A percentile compares a stretch with the other conserved stretches of the same genome.
phyloP scores from a whole-genome alignment of 2,113 vertebrate species.

The Pleuronectes platessa region DNA sequence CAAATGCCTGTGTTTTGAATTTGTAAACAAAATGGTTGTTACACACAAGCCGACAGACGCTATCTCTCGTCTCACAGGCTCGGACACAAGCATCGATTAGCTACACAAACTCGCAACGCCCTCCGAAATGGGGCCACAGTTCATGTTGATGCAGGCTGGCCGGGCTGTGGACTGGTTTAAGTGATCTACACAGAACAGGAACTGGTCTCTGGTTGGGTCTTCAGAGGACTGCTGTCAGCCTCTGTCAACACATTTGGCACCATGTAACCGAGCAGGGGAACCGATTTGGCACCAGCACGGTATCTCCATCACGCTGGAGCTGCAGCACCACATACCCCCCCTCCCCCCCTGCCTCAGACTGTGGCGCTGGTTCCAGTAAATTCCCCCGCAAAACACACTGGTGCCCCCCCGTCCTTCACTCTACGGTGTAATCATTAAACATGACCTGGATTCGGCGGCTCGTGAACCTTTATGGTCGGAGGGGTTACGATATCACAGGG shows the following conservation, averaged over 20 bases:
- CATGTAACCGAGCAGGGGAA: slow-evolving; percentile 1
- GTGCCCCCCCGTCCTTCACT: not conserved
- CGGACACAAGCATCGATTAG: not conserved
- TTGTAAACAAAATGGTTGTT: not conserved
- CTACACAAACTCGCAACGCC: too few species aligned
- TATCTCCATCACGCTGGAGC: slow-evolving; percentile 25
- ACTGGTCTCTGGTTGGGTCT: slow-evolving; percentile 10
- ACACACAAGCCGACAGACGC: too few species aligned
- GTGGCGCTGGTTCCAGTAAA: slow-evolving; percentile 6
- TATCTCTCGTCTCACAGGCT: not conserved
- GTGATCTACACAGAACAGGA: not conserved
- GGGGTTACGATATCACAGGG: slow-evolving; percentile 25
- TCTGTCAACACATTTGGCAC: slow-evolving; percentile 29
- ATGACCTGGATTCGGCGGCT: slow-evolving; percentile 31
- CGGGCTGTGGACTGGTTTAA: not conserved
- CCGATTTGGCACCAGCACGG: not conserved
- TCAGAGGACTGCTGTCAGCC: slow-evolving; percentile 34
- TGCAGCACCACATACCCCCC: slow-evolving; percentile 23
- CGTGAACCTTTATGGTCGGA: slow-evolving; percentile 60
- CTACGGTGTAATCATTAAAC: slow-evolving; percentile 40
- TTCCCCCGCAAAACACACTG: slow-evolving; percentile 24
- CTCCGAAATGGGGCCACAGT: too few species aligned
- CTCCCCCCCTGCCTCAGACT: slow-evolving; percentile 39
- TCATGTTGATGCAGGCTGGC: not conserved
- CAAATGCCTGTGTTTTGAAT: not conserved